A percentile compares a stretch with the other conserved stretches of the same genome.
Evolutionary conservation across 2,888 invertebrate species (phyloP).

Genomic region (Enchytraeus crypticus): DNA sequence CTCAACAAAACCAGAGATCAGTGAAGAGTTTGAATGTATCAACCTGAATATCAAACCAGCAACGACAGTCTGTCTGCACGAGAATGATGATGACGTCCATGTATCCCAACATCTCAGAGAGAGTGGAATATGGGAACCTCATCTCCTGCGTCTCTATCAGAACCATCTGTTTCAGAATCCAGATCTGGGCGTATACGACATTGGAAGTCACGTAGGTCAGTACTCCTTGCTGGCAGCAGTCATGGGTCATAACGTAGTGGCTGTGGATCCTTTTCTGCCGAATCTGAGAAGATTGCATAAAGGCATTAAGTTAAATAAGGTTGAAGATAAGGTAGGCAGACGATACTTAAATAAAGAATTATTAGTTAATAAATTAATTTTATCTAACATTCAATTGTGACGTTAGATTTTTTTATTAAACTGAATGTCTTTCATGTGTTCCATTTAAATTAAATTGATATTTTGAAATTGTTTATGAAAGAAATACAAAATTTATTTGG

Average conservation of each 20-base stretch:
- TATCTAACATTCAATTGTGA: too few species aligned
- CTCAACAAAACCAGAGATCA: neutral
- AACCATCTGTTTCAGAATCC: conserved; percentile 15
- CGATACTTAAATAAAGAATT: too few species aligned
- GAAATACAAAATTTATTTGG: neutral
- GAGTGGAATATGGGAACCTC: conserved; percentile 23
- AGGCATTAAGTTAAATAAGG: conserved; percentile 15
- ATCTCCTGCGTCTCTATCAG: conserved; percentile 18
- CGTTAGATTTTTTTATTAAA: too few species aligned
- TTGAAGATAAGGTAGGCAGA: conserved; percentile 11
- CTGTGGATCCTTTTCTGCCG: conserved; percentile 22
- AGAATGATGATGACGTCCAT: conserved; percentile 13
- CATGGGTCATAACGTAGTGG: conserved; percentile 25
- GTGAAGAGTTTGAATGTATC: conserved; percentile 11
- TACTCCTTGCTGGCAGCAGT: conserved; percentile 24
- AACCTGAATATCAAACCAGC: conserved; percentile 9
- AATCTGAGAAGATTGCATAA: conserved; percentile 21
- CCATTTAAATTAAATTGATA: neutral
- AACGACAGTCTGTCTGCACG: conserved; percentile 15
- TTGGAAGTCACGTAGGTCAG: conserved; percentile 27
- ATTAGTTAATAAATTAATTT: too few species aligned
- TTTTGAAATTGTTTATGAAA: neutral
- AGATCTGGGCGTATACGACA: conserved; percentile 17
- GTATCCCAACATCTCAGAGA: conserved; percentile 14
- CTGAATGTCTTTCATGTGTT: neutral